Conservation (phyloP, 2,888 invertebrate species). For the Platycheirus rosarum region DNA sequence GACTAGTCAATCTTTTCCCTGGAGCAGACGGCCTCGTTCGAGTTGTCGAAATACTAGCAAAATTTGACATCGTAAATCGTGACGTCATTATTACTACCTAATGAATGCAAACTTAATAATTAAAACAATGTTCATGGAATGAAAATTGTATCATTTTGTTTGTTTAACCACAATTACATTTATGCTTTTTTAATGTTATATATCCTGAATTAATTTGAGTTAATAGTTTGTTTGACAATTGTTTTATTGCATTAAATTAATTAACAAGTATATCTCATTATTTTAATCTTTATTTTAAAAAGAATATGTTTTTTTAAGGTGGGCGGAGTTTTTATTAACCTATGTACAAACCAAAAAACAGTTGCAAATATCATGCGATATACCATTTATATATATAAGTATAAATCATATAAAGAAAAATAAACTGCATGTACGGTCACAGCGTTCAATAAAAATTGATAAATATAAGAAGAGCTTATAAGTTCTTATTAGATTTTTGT, state of each 20-base stretch:
- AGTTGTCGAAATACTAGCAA: conserved; percentile 23
- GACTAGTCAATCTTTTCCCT: conserved; percentile 1
- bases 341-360: too few relatives aligned
- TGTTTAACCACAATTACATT: not conserved
- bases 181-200: not conserved
- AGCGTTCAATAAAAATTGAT: too few relatives aligned
- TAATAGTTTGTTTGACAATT: too few relatives aligned
- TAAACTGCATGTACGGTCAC: too few relatives aligned
- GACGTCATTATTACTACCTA: conserved; percentile 13
- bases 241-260: not conserved
- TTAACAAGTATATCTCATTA: not conserved
- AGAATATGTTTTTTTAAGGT: conserved; percentile 2
- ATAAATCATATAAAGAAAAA: too few relatives aligned
- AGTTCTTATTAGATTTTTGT: too few relatives aligned
- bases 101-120: not conserved
- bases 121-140: too few relatives aligned
- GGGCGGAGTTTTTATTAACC: conserved; percentile 1
- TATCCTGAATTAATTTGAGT: not conserved
- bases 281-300: conserved; percentile 7
- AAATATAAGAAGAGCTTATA: too few relatives aligned
- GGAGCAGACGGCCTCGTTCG: conserved; percentile 12
- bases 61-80: conserved; percentile 11
- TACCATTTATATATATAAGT: too few relatives aligned
- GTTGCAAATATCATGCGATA: too few relatives aligned
- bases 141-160: too few relatives aligned